Percentiles rank a stretch among this genome's conserved stretches.
Evolutionary conservation across 2,113 vertebrate species (phyloP).

Genomic region (Coregonus clupeaformis): DNA sequence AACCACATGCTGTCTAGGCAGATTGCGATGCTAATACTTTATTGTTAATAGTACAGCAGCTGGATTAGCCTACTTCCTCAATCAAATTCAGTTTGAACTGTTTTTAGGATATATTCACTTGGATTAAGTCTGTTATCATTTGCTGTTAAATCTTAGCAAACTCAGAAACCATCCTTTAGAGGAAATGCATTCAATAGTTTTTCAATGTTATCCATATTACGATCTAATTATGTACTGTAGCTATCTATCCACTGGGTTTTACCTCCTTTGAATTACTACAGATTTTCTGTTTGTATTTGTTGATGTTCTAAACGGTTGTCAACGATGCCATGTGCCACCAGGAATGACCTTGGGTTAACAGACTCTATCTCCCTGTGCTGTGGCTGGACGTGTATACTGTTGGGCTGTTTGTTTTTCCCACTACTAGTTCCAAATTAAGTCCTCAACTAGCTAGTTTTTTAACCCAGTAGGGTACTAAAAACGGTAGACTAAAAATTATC

Average conservation of each 20-base stretch:
- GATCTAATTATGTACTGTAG: not conserved
- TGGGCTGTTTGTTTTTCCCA: slow-evolving; percentile 53
- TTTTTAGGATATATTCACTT: not conserved
- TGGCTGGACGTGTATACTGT: slow-evolving; percentile 28
- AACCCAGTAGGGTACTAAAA: not conserved
- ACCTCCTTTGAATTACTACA: not conserved
- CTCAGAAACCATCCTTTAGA: not conserved
- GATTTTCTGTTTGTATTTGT: not conserved
- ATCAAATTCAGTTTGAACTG: no score
- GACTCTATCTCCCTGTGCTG: slow-evolving; percentile 33
- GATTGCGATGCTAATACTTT: not conserved
- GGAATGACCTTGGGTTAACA: slow-evolving; percentile 34
- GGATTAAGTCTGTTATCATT: not conserved
- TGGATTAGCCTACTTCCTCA: not conserved
- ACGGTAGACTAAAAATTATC: not conserved
- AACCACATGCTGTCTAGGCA: not conserved
- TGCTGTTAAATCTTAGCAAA: not conserved
- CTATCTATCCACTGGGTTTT: not conserved
- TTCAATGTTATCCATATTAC: not conserved
- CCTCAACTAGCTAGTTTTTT: slow-evolving; percentile 12
- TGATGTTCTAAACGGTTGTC: not conserved
- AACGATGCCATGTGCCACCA: not conserved
- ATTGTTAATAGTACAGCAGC: not conserved
- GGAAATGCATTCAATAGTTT: not conserved
- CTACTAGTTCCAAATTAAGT: slow-evolving; percentile 24